Evolutionary conservation across 1,140 invertebrate species (phyloP), one percentile per base, ranked within the genome.

Genomic region (Trichomalopsis sarcophagae): DNA sequence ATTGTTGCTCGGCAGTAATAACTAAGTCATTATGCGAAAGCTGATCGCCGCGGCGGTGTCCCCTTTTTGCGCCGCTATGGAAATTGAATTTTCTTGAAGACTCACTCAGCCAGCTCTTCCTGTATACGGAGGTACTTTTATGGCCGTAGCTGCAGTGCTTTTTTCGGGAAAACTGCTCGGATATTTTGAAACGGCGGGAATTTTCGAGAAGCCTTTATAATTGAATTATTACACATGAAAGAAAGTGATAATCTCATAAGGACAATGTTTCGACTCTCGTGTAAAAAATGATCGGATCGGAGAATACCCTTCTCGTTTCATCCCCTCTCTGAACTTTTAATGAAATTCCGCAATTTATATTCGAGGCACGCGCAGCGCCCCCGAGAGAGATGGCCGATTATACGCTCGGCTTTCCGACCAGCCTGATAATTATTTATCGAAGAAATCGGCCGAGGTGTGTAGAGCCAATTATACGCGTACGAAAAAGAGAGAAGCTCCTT

Each of bases 221-320:
- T 50, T 11, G 14, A 17, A 50, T 50, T 50, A 50, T 11, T 17
- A 13, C 47, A 50, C 27, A 27, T 27, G 27, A 27, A 27, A 27
- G 27, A 62, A 68, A 82, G 81, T 76, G 81, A 76, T 55, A 82
- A 82, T 82, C 73, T 76, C 23, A 76, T 66, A 82, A 82, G 27
- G 9, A 47, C 17, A 55, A 33, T 6, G 40, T 81, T 81, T n/a
- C 17, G 44, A 27, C 13, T 44, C 27, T 40, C 23, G 44, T 3
- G 44, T 10, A 27, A 81, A 81, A 82, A 82, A 82, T 44, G 69
- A 44, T 14, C 68, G 44, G 13, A 3, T n/a, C 10, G 0, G 17
- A 55, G 23, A 9, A n/a, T n/a, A 23, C 27, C 47, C 2, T 14
- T 30, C 44, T n/a, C 6, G n/a, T 44, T 44, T 13, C 27, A 30